Base-by-base conservation (phyloP, 1,140 invertebrate species). In the Drosophila sechellia region DNA sequence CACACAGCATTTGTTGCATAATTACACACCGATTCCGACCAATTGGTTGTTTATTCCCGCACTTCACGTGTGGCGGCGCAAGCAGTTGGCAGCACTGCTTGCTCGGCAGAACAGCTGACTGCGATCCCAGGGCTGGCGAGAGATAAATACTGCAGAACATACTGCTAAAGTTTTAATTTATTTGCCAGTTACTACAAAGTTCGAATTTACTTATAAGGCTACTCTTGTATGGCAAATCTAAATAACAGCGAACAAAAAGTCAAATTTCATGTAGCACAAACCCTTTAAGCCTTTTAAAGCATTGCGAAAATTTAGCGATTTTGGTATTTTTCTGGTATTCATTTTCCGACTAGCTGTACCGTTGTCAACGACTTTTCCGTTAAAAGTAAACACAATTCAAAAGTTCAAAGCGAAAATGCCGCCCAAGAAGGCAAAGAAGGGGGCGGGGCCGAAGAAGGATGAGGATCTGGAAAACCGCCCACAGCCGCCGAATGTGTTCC, bases 401-500 rank as follows among this genome's bases (percentile, higher is more conserved):
- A 46, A 53, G 53, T 53, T 58, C 43, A 3, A 49, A 27, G 5
- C 11, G 1, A 64, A 45, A 55, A 75, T 75, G 71, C 20, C 71
- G 17, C 45, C 57, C 10, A 74, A 74, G 55, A 72, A 49, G 22
- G 45, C 4, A 34, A 71, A 46, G 11, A 70, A 58, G 22, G 37
- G 15, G 10, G 48, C 48, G 25, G n/a, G 25, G n/a, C 1, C 1
- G 1, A 39, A 2, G 2, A 2, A n/a, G 31, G 25, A 69, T 5
- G 25, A 64, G 11, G 63, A 63, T 6, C 13, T 20, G 3, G 11
- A 10, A 0, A 11, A 6, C 15, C 48, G 40, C 8, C 78, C 81
- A 4, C 58, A 42, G 34, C 70, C 81, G 6, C 81, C 81, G 0
- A 86, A 86, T 49, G 61, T 86, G 15, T 86, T 86, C 49, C 61